Evolutionary conservation across 2,888 invertebrate species (phyloP).

Genomic region (Panopea generosa): DNA sequence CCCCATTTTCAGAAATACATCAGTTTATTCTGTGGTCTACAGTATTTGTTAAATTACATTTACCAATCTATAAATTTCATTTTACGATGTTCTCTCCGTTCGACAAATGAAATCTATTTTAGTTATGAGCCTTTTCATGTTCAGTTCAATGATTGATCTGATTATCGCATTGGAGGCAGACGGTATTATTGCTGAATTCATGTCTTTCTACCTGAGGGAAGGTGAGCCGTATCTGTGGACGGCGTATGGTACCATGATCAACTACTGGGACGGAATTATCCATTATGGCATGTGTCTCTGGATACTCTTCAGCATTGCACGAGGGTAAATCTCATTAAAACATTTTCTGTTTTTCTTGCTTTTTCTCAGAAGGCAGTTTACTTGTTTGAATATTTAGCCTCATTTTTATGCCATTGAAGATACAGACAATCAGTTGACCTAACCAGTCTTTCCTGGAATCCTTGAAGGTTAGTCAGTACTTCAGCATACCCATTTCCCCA

Average conservation of each 20-base stretch:
- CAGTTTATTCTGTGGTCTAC: too few species aligned
- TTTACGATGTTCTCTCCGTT: too few species aligned
- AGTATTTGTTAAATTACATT: too few species aligned
- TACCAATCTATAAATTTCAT: too few species aligned
- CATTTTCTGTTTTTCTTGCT: not conserved
- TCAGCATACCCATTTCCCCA: too few species aligned
- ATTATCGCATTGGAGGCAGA: conserved; percentile 83
- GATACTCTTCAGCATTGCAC: conserved; percentile 33
- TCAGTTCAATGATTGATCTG: conserved; percentile 81
- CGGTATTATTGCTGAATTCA: conserved; percentile 79
- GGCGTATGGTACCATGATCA: conserved; percentile 82
- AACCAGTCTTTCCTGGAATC: too few species aligned
- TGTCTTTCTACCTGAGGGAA: conserved; percentile 81
- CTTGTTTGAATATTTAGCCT: too few species aligned
- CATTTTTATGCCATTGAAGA: not conserved
- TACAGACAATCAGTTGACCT: not conserved
- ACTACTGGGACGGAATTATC: conserved; percentile 83
- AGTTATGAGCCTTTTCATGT: conserved; percentile 81
- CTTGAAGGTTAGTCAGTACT: too few species aligned
- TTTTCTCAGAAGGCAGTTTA: not conserved
- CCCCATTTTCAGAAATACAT: too few species aligned
- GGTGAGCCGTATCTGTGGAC: conserved; percentile 84
- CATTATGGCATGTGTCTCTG: conserved; percentile 78
- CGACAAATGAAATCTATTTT: too few species aligned
- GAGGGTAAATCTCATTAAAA: too few species aligned